phyloP scores from a whole-genome alignment of 1,140 invertebrate genomes.

The Papilio xuthus region DNA sequence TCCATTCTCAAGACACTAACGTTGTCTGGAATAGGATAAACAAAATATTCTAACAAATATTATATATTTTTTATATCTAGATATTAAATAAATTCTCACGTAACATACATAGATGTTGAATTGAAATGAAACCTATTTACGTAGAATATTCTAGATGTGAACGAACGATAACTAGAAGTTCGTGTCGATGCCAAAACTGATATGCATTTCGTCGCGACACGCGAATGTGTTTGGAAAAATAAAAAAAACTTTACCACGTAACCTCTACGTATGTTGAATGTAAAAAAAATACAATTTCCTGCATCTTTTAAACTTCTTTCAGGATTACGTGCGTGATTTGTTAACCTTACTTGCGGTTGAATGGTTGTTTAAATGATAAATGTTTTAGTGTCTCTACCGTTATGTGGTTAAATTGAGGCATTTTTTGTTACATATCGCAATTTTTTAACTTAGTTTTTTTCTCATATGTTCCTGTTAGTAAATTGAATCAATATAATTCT shows the following conservation, averaged over 20 bases:
- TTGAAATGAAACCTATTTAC: not conserved
- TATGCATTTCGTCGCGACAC: not conserved
- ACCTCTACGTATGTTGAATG: not conserved
- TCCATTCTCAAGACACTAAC: too few species aligned
- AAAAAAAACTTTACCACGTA: not conserved
- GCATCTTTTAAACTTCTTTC: too few species aligned
- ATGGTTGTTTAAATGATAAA: too few species aligned
- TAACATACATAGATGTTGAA: not conserved
- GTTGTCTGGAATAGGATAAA: too few species aligned
- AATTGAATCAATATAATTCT: not conserved
- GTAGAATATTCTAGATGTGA: not conserved
- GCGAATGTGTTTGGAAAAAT: not conserved
- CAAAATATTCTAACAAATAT: not conserved
- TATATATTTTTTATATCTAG: not conserved
- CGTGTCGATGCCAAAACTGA: slow-evolving; percentile 16
- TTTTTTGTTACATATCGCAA: too few species aligned
- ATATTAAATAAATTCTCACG: not conserved
- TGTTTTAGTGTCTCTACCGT: too few species aligned
- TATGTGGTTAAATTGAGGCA: too few species aligned
- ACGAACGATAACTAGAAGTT: not conserved
- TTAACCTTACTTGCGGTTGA: too few species aligned
- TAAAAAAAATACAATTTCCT: too few species aligned
- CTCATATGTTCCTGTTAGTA: not conserved
- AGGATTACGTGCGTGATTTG: too few species aligned
- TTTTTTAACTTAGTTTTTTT: too few species aligned